Conservation (phyloP, 2,113 vertebrate genomes). For the Clarias macrocephalus region DNA sequence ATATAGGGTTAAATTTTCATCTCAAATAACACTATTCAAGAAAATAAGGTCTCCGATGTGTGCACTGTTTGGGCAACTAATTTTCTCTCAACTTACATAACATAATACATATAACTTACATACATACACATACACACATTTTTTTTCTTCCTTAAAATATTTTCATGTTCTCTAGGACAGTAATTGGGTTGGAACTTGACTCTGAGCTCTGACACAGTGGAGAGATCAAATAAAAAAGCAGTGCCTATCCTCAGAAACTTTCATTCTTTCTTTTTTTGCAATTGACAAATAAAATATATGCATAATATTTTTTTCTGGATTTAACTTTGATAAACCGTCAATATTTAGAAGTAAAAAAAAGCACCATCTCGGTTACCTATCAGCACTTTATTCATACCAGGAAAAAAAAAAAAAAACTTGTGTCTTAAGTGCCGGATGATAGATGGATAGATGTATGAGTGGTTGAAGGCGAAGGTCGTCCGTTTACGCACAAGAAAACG, state of each 20-base stretch:
- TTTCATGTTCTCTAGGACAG: not conserved
- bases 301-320: not conserved
- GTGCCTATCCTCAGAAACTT: not conserved
- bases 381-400: not conserved
- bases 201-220: not conserved
- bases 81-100: not conserved
- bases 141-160: not conserved
- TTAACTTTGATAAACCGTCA: not conserved
- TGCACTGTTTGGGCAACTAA: not conserved
- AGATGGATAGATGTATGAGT: not conserved
- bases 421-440: not conserved
- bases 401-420: not conserved
- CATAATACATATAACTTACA: too few species aligned
- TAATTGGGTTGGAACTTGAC: not conserved
- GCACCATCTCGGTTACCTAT: not conserved
- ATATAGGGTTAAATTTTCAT: not conserved
- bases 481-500: conserved; percentile 8
- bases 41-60: not conserved
- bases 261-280: not conserved
- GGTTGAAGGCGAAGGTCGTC: not conserved
- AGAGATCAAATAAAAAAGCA: not conserved
- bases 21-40: not conserved
- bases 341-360: not conserved
- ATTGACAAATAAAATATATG: not conserved
- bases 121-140: too few species aligned